A percentile compares a stretch with the other conserved stretches of the same genome.
phyloP scores from a whole-genome alignment of 2,888 invertebrate species.

The Pherbina coryleti region DNA sequence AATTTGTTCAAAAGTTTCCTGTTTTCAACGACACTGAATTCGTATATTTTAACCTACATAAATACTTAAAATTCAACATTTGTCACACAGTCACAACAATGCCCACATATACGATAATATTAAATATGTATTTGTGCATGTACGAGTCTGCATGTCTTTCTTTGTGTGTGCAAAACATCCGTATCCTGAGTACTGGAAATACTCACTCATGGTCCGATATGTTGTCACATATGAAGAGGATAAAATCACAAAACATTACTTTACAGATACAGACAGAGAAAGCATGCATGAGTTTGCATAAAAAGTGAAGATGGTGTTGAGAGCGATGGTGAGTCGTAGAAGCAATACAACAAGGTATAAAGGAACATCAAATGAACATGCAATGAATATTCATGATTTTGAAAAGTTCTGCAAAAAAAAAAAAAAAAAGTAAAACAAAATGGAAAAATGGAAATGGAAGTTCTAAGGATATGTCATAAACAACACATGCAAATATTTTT shows the following conservation, averaged over 20 bases:
- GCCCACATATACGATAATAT: neutral
- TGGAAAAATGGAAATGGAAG: neutral
- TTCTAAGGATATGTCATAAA: too few relatives aligned
- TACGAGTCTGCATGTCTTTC: too few relatives aligned
- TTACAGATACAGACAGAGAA: too few relatives aligned
- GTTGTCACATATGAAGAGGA: neutral
- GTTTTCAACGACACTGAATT: too few relatives aligned
- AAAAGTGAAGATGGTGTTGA: neutral
- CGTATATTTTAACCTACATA: neutral
- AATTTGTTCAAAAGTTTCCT: too few relatives aligned
- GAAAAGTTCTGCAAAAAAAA: neutral
- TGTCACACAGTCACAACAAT: too few relatives aligned
- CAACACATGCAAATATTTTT: too few relatives aligned
- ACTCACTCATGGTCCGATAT: neutral
- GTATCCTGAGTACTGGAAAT: neutral
- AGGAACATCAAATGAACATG: neutral
- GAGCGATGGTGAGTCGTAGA: neutral
- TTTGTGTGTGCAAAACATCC: neutral
- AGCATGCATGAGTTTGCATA: neutral
- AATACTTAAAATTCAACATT: neutral
- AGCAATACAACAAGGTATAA: neutral
- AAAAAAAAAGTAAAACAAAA: neutral
- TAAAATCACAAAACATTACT: too few relatives aligned
- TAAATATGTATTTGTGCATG: too few relatives aligned
- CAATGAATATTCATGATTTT: conserved; percentile 19